Base-by-base conservation (phyloP, 92 coral and sea anemone species). In the Plumapathes pennacea region DNA sequence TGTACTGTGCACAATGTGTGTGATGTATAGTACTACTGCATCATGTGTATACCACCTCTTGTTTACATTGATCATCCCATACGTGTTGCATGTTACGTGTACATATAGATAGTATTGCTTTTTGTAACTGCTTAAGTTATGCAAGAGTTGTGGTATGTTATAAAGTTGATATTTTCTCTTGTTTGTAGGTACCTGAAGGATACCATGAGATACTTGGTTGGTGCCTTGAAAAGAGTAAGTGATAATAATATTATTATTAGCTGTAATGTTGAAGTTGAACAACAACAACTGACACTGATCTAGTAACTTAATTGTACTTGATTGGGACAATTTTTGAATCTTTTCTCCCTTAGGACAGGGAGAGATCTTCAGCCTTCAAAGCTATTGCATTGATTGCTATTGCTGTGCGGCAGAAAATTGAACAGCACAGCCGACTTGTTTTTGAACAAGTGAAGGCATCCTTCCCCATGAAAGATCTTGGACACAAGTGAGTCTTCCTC, bases 351-450 rank as follows among this genome's bases (percentile, higher is more conserved):
- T 29, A 88, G 96, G 99, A 94, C 46, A 84, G 94, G 38, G 99
- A 94, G 61, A 59, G 95, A 48, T 94, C 99, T 14, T 85, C 99
- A 25, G 99, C 99, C 14, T 94, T 89, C 83, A 94, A 88, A 43
- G 96, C 96, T 2, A 77, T 85, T 50, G 96, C 96, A 5, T 72
- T 94, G 70, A 77, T 94, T 70, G 96, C 96, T 22, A 87, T 94
- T 51, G 99, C 99, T 20, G 99, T 94, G 14, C 72, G 90, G 15
- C 90, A 94, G 32, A 88, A 88, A 38, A 75, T 94, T 29, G 99
- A 94, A 54, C 39, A 57, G 34, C 81, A 84, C 60, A 83, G 82
- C 25, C 76, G 83, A 40, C 82, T 34, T 18, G 90, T 89, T 47
- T 61, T 94, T 54, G 99, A 94, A 29, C 94, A 84, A 39, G 96